Percentiles rank a stretch among this genome's conserved stretches.
Evolutionary conservation across 2,888 invertebrate species (phyloP).

Genomic region (Branchinecta sandiegonensis): DNA sequence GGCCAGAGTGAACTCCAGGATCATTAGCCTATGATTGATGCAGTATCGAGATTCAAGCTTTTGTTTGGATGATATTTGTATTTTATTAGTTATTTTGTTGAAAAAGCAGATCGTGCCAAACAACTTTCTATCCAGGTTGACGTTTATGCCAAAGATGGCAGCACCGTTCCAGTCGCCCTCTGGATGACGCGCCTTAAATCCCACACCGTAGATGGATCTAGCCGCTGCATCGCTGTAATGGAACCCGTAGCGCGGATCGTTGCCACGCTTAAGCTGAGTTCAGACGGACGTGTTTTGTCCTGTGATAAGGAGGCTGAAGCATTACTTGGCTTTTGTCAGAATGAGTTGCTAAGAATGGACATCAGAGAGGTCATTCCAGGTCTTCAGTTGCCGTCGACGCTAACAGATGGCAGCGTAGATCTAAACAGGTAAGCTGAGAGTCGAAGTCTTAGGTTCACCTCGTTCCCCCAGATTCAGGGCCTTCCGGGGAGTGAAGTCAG

Average conservation of each 20-base stretch:
- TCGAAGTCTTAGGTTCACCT: too few species aligned
- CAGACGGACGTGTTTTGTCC: slow-evolving; percentile 30
- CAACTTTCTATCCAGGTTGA: slow-evolving; percentile 41
- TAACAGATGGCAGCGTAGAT: not conserved
- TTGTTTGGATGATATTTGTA: not conserved
- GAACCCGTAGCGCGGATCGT: slow-evolving; percentile 49
- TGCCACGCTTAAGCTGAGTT: slow-evolving; percentile 37
- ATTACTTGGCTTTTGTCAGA: slow-evolving; percentile 42
- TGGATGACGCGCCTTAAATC: slow-evolving; percentile 40
- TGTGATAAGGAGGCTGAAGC: slow-evolving; percentile 37
- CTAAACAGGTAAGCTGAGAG: too few species aligned
- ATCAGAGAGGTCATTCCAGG: slow-evolving; percentile 41
- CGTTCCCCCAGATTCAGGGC: too few species aligned
- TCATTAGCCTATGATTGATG: too few species aligned
- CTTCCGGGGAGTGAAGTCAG: too few species aligned
- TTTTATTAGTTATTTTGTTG: not conserved
- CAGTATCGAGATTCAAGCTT: too few species aligned
- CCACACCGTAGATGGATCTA: slow-evolving; percentile 40
- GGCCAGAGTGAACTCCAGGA: too few species aligned
- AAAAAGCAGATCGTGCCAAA: too few species aligned
- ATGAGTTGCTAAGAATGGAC: slow-evolving; percentile 40
- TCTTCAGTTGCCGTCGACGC: slow-evolving; percentile 38
- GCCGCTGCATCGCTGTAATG: slow-evolving; percentile 47
- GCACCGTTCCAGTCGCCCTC: slow-evolving; percentile 46
- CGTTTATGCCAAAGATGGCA: slow-evolving; percentile 42